Percentiles rank a stretch among this genome's conserved stretches.
Evolutionary conservation across 2,797 vertebrate genomes (phyloP).

Genomic region (Manis pentadactyla): DNA sequence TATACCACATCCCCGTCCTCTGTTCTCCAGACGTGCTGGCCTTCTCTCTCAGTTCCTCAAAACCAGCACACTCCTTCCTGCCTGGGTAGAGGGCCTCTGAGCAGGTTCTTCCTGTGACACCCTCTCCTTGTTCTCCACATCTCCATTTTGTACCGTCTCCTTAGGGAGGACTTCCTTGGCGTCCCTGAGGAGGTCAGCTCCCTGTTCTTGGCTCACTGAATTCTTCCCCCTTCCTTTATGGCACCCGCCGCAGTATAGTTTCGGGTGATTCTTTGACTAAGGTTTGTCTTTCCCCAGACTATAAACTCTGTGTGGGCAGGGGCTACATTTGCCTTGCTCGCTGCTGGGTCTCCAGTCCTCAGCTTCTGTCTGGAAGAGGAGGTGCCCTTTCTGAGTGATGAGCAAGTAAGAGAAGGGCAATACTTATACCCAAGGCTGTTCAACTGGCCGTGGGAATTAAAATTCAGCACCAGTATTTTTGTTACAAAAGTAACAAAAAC

Average conservation of each 20-base stretch:
- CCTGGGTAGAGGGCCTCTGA: not conserved
- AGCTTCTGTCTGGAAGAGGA: not conserved
- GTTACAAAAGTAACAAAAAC: not conserved
- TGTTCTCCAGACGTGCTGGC: not conserved
- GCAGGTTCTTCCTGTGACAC: not conserved
- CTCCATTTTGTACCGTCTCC: not conserved
- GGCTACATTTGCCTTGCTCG: not conserved
- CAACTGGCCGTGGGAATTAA: not conserved
- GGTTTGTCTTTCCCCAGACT: not conserved
- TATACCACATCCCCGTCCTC: not conserved
- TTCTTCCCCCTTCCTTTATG: not conserved
- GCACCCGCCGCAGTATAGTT: not conserved
- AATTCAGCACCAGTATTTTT: not conserved
- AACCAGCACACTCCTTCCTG: not conserved
- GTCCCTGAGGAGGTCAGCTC: not conserved
- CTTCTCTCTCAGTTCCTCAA: conserved; percentile 45
- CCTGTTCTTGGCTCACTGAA: not conserved
- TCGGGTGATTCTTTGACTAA: not conserved
- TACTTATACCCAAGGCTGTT: not conserved
- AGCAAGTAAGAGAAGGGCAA: not conserved
- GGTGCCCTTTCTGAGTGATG: not conserved
- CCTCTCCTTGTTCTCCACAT: not conserved
- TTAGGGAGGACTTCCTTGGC: not conserved
- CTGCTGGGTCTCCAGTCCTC: too few species aligned
- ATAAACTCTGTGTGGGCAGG: not conserved